These are phyloP conservation scores for Hypothenemus hampei DNA, from an alignment of 1,140 invertebrate species.

Conservation along the genomic window DNA sequence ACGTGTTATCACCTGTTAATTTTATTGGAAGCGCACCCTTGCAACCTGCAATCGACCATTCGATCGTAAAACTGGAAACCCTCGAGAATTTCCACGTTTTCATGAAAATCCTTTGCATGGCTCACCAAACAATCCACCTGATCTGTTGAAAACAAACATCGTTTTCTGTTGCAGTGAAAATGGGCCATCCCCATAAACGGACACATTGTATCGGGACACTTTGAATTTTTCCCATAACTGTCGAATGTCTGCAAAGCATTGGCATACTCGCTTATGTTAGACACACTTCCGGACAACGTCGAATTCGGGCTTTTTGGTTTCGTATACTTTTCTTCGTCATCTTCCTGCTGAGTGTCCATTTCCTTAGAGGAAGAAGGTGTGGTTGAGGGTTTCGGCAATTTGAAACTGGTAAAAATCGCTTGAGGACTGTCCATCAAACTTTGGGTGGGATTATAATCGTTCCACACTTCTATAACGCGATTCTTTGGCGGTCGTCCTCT, in stretches of 20 bases:
- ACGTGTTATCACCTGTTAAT: conserved; percentile 21
- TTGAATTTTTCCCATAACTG: conserved; percentile 41
- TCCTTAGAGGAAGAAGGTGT: conserved; percentile 51
- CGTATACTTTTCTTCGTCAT: conserved; percentile 41
- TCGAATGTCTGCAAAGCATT: conserved; percentile 42
- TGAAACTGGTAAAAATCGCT: conserved; percentile 90
- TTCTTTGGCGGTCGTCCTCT: conserved; percentile 88
- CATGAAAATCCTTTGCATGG: conserved; percentile 79
- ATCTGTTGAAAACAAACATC: conserved; percentile 56
- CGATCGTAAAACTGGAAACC: conserved; percentile 78
- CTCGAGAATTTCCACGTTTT: conserved; percentile 73
- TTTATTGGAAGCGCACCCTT: conserved; percentile 56
- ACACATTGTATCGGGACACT: conserved; percentile 52
- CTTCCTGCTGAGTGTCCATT: conserved; percentile 35
- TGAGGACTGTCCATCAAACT: conserved; percentile 64
- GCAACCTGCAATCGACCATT: conserved; percentile 68
- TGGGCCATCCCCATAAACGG: conserved; percentile 52
- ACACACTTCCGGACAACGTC: neutral
- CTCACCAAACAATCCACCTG: conserved; percentile 41
- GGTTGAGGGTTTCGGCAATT: conserved; percentile 70
- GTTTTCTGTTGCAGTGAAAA: conserved; percentile 69
- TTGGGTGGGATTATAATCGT: conserved; percentile 58
- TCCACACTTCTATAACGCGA: conserved; percentile 84
- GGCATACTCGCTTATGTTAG: conserved; percentile 27
- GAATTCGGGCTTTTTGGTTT: neutral